Conservation (phyloP, 2,888 invertebrate genomes). For the Nesidiocoris tenuis region DNA sequence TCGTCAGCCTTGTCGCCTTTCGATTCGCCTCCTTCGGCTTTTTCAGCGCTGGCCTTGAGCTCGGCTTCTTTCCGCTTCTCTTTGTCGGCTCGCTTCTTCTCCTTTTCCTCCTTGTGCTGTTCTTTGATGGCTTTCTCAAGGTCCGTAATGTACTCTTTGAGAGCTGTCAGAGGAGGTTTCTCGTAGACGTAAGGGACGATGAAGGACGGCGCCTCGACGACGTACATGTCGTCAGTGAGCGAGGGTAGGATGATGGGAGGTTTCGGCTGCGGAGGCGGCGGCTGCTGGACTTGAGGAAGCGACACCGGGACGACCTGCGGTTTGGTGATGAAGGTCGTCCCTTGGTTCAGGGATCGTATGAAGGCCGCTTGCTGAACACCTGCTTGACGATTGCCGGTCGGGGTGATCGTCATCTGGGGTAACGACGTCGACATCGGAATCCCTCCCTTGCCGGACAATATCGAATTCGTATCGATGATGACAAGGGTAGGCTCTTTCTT, state of each 20-base stretch:
- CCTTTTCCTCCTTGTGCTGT: slow-evolving; percentile 54
- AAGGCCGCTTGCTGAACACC: slow-evolving; percentile 1
- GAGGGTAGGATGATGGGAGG: slow-evolving; percentile 71
- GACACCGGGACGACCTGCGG: slow-evolving; percentile 12
- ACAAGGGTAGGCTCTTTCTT: slow-evolving; percentile 75
- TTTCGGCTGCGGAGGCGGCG: slow-evolving; percentile 53
- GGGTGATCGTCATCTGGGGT: slow-evolving; percentile 47
- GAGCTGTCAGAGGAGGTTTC: slow-evolving; percentile 77
- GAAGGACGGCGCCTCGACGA: slow-evolving; percentile 88
- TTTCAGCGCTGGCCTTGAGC: slow-evolving; percentile 42
- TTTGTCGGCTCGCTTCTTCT: slow-evolving; percentile 55
- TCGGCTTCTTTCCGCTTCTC: slow-evolving; percentile 55
- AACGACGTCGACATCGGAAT: slow-evolving; percentile 54
- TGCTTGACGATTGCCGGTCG: slow-evolving; percentile 7
- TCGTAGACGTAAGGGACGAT: slow-evolving; percentile 92
- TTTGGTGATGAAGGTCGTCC: slow-evolving; percentile 16
- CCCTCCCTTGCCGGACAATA: slow-evolving; percentile 64
- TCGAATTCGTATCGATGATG: slow-evolving; percentile 76
- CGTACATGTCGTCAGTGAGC: slow-evolving; percentile 87
- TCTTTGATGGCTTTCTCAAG: slow-evolving; percentile 56
- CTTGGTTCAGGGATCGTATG: slow-evolving; percentile 1
- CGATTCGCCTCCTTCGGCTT: slow-evolving; percentile 56
- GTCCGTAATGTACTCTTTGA: slow-evolving; percentile 70
- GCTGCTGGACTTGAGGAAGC: slow-evolving; percentile 1
- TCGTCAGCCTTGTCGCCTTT: slow-evolving; percentile 55